phyloP scores from a whole-genome alignment of 1,140 invertebrate genomes.

The Steinernema khuongi region DNA sequence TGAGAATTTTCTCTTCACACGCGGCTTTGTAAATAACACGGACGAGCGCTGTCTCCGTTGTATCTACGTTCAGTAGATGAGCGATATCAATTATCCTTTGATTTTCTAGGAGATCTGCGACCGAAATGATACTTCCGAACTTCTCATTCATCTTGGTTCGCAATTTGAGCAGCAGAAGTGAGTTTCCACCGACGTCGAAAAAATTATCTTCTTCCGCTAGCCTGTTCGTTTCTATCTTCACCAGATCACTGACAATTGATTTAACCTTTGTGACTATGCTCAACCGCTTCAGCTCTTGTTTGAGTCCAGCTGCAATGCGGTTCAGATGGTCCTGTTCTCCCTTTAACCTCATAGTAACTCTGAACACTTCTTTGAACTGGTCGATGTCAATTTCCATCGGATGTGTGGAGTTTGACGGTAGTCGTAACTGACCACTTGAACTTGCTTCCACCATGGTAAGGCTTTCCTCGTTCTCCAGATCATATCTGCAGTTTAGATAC shows the following conservation, averaged over 20 bases:
- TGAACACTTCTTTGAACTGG: not conserved
- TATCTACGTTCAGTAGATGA: not conserved
- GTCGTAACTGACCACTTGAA: not conserved
- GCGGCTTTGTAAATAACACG: not conserved
- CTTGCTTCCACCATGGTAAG: not conserved
- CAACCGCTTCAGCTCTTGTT: not conserved
- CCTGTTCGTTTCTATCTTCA: not conserved
- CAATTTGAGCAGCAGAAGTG: constrained; percentile 25
- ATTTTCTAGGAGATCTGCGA: constrained; percentile 13
- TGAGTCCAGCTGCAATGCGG: not conserved
- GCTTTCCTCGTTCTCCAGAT: not conserved
- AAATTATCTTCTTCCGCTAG: constrained; percentile 19
- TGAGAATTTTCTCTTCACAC: not conserved
- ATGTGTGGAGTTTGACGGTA: not conserved
- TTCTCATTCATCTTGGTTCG: not conserved
- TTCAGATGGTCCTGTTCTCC: not conserved
- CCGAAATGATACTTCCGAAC: not conserved
- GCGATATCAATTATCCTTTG: constrained; percentile 18
- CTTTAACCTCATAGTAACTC: not conserved
- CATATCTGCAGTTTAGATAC: not conserved
- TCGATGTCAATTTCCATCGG: not conserved
- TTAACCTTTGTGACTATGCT: not conserved
- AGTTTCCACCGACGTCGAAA: constrained; percentile 23
- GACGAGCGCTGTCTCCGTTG: not conserved
- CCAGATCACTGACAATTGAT: not conserved